These are phyloP conservation scores for Eubasilissa splendida DNA, from an alignment of 2,888 invertebrate species.

Conservation along the genomic window DNA sequence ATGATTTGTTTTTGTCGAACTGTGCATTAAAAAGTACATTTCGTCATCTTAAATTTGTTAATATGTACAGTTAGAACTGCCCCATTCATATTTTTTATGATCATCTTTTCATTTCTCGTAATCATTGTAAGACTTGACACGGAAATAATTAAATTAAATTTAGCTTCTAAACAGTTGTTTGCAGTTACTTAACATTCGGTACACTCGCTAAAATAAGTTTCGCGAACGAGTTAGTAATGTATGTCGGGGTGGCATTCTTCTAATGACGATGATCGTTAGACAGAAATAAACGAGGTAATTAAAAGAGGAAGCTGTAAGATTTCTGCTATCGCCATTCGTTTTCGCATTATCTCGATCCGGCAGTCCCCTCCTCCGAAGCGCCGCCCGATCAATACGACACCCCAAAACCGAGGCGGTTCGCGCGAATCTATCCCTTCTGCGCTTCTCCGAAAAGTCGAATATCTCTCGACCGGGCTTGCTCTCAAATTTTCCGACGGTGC, in stretches of 20 bases:
- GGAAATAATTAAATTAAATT: no score
- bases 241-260: constrained; percentile 31
- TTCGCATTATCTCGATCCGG: constrained; percentile 57
- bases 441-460: constrained; percentile 24
- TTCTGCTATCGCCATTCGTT: constrained; percentile 51
- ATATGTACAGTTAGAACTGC: no score
- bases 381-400: constrained; percentile 57
- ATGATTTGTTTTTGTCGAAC: neutral
- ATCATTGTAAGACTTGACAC: no score
- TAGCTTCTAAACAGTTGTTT: no score
- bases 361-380: constrained; percentile 39
- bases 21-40: constrained; percentile 7
- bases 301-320: constrained; percentile 40
- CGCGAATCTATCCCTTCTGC: constrained; percentile 44
- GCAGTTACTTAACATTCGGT: neutral
- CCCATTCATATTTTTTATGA: no score
- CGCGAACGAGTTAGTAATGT: constrained; percentile 18
- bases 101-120: no score
- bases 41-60: neutral
- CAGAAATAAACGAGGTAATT: constrained; percentile 39
- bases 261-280: constrained; percentile 40
- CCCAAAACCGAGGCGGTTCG: constrained; percentile 47
- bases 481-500: constrained; percentile 30
- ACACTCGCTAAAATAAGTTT: constrained; percentile 1
- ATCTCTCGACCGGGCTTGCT: constrained; percentile 35